Conservation (phyloP, 2,888 invertebrate species). For the Erebia ligea region DNA sequence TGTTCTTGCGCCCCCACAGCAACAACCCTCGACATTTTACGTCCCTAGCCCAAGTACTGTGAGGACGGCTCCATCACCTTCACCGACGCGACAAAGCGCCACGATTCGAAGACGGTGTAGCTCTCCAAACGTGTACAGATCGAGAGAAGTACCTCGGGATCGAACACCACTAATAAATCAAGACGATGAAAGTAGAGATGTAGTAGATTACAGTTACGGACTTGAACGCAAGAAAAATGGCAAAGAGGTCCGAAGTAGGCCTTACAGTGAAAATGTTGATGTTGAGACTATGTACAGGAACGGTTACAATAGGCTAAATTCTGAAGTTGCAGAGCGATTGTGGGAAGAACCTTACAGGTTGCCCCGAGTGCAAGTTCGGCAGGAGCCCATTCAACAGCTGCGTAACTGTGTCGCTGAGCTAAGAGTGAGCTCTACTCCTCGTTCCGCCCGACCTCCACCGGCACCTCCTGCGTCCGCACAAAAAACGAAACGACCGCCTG, state of each 20-base stretch:
- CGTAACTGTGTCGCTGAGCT: conserved; percentile 72
- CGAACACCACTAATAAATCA: conserved; percentile 63
- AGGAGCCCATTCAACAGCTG: conserved; percentile 71
- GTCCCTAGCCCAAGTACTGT: conserved; percentile 85
- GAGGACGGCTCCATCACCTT: conserved; percentile 74
- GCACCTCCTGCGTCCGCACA: conserved; percentile 58
- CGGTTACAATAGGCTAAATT: conserved; percentile 65
- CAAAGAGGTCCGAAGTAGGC: conserved; percentile 65
- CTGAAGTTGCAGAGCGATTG: conserved; percentile 61
- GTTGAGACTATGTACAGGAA: conserved; percentile 69
- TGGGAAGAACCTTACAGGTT: conserved; percentile 78
- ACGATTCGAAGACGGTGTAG: conserved; percentile 72
- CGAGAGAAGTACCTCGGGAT: conserved; percentile 62
- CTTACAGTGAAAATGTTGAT: conserved; percentile 78
- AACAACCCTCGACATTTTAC: conserved; percentile 86
- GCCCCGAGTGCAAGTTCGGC: conserved; percentile 69
- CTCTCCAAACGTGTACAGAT: conserved; percentile 75
- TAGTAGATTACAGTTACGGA: conserved; percentile 66
- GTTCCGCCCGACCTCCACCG: conserved; percentile 69
- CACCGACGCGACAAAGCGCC: conserved; percentile 65
- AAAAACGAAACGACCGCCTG: conserved; percentile 60
- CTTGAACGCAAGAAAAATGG: conserved; percentile 65
- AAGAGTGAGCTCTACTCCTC: conserved; percentile 72
- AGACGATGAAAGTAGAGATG: conserved; percentile 72
- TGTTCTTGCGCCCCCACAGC: conserved; percentile 83